Conservation (phyloP, 2,113 vertebrate species). For the Sinocyclocheilus anophthalmus region DNA sequence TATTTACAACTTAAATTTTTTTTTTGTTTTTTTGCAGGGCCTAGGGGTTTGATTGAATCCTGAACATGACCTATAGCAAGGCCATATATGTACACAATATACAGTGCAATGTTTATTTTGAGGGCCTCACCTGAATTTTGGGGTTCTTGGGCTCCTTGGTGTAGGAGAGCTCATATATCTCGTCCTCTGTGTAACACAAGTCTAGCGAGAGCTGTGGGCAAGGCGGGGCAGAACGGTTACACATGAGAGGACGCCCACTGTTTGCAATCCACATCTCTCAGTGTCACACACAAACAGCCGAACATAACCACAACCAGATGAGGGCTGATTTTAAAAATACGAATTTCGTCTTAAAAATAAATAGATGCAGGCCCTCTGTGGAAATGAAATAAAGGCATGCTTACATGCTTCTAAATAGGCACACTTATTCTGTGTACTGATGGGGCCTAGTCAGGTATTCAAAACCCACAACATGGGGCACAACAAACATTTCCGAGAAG, state of each 20-base stretch:
- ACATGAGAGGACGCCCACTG: neutral
- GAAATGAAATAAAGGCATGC: constrained; percentile 16
- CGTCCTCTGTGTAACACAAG: constrained; percentile 89
- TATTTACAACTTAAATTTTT: no score
- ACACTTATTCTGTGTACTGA: neutral
- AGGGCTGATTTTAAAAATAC: constrained; percentile 20
- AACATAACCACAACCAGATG: constrained; percentile 5
- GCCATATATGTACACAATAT: neutral
- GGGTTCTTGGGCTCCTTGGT: constrained; percentile 86
- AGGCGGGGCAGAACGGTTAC: constrained; percentile 12
- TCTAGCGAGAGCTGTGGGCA: constrained; percentile 85
- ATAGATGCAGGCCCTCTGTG: constrained; percentile 14
- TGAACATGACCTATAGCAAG: neutral
- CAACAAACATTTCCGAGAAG: constrained; percentile 48
- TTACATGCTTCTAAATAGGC: constrained; percentile 15
- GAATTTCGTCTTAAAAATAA: constrained; percentile 2
- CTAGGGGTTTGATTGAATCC: neutral
- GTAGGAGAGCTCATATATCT: constrained; percentile 91
- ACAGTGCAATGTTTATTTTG: neutral
- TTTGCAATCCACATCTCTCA: constrained; percentile 35
- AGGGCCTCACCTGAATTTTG: constrained; percentile 80
- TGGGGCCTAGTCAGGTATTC: constrained; percentile 6
- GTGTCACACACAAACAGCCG: constrained; percentile 27
- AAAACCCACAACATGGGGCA: constrained; percentile 23
- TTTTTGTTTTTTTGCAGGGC: no score